These are phyloP conservation scores for Engraulis encrasicolus DNA, from an alignment of 2,113 vertebrate genomes.

Conservation along the genomic window DNA sequence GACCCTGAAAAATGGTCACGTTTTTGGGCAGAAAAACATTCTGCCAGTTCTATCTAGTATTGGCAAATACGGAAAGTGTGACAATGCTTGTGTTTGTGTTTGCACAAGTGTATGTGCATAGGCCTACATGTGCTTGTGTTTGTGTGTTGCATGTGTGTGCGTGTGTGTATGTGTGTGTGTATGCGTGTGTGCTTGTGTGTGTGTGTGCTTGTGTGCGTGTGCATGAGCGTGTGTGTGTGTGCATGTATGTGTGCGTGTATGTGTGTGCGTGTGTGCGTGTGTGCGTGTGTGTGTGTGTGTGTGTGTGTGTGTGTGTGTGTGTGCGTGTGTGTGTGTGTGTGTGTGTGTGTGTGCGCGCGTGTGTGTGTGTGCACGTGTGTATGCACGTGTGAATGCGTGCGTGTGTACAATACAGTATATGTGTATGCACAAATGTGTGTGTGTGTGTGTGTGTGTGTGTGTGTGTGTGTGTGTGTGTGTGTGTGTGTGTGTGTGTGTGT, in stretches of 20 bases:
- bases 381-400: neutral
- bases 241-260: too few relatives aligned
- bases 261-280: too few relatives aligned
- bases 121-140: constrained; percentile 50
- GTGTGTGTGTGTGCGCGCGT: too few relatives aligned
- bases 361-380: too few relatives aligned
- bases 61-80: neutral
- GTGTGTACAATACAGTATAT: neutral
- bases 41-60: neutral
- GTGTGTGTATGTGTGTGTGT: too few relatives aligned
- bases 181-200: neutral
- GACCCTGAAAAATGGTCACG: neutral
- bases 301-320: too few relatives aligned
- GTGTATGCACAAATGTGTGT: neutral
- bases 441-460: neutral
- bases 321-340: constrained; percentile 44
- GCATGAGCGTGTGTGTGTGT: constrained; percentile 50
- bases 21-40: neutral
- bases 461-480: too few relatives aligned
- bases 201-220: too few relatives aligned
- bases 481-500: too few relatives aligned
- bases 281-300: neutral
- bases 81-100: constrained; percentile 22
- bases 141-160: too few relatives aligned
- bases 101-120: neutral